phyloP scores from a whole-genome alignment of 1,140 invertebrate genomes.

The Pogonus chalceus region DNA sequence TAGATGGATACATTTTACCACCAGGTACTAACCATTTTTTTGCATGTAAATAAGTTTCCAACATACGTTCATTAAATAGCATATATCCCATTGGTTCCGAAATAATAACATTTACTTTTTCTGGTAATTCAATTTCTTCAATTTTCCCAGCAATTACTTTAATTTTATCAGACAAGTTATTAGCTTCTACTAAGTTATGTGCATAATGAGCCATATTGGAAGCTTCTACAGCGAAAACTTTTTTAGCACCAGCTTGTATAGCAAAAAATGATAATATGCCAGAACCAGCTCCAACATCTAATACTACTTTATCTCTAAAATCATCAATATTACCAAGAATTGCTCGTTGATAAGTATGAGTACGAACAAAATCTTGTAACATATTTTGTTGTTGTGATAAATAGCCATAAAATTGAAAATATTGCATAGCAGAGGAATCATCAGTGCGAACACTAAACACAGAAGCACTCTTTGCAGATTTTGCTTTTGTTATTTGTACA shows the following conservation, averaged over 20 bases:
- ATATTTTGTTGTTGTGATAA: constrained; percentile 99
- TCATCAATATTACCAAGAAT: constrained; percentile 89
- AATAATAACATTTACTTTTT: constrained; percentile 93
- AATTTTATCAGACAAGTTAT: constrained; percentile 79
- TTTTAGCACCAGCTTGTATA: constrained; percentile 90
- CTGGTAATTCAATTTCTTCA: constrained; percentile 93
- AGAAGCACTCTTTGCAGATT: constrained; percentile 65
- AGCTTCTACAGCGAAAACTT: constrained; percentile 97
- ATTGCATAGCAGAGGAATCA: constrained; percentile 93
- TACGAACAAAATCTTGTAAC: constrained; percentile 98
- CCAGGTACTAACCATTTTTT: constrained; percentile 94
- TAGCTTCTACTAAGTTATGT: constrained; percentile 80
- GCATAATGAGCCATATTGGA: constrained; percentile 97
- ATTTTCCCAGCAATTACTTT: constrained; percentile 95
- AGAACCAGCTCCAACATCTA: constrained; percentile 95
- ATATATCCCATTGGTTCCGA: constrained; percentile 99
- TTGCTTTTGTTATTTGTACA: constrained; percentile 64
- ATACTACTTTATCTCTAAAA: constrained; percentile 81
- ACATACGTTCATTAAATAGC: constrained; percentile 98
- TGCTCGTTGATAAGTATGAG: constrained; percentile 95
- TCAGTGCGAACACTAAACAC: constrained; percentile 95
- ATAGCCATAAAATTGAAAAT: constrained; percentile 98
- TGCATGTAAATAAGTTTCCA: constrained; percentile 97
- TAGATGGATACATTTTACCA: constrained; percentile 92
- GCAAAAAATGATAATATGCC: constrained; percentile 99